Percentiles rank a stretch among this genome's conserved stretches.
Evolutionary conservation across 2,888 invertebrate genomes (phyloP).

Genomic region (Perdita meconis): DNA sequence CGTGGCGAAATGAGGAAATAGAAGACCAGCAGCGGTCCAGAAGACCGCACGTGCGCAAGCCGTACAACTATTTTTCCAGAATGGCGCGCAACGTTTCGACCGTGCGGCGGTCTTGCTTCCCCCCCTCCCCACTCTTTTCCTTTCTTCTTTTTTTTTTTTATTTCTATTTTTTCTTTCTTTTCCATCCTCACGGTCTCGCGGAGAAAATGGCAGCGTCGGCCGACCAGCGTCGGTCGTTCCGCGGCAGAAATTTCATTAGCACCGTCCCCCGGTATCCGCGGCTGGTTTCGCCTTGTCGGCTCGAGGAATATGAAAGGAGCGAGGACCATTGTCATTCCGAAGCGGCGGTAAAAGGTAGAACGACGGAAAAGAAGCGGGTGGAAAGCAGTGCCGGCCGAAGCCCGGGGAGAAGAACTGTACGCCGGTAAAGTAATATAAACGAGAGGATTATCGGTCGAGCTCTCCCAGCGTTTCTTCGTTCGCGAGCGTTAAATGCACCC

Average conservation of each 20-base stretch:
- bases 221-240: conserved; percentile 38
- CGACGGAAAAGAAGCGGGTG: background rate
- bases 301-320: conserved; percentile 65
- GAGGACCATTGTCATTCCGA: conserved; percentile 53
- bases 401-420: conserved; percentile 33
- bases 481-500: conserved; percentile 65
- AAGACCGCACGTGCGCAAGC: conserved; percentile 1
- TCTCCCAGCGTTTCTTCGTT: conserved; percentile 57
- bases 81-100: conserved; percentile 9
- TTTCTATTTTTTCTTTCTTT: background rate
- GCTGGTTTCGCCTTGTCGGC: conserved; percentile 55
- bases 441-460: conserved; percentile 74
- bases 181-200: conserved; percentile 6
- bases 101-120: background rate
- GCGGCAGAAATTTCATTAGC: conserved; percentile 69
- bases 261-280: conserved; percentile 53
- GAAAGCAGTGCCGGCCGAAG: conserved; percentile 22
- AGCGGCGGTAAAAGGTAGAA: background rate
- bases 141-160: background rate
- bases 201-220: conserved; percentile 33
- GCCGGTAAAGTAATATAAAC: conserved; percentile 75
- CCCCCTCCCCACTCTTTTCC: background rate
- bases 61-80: conserved; percentile 11
- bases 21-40: background rate
- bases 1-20: conserved; percentile 2